Conservation (phyloP, 2,888 invertebrate genomes). For the Trileptium ribeirensis region DNA sequence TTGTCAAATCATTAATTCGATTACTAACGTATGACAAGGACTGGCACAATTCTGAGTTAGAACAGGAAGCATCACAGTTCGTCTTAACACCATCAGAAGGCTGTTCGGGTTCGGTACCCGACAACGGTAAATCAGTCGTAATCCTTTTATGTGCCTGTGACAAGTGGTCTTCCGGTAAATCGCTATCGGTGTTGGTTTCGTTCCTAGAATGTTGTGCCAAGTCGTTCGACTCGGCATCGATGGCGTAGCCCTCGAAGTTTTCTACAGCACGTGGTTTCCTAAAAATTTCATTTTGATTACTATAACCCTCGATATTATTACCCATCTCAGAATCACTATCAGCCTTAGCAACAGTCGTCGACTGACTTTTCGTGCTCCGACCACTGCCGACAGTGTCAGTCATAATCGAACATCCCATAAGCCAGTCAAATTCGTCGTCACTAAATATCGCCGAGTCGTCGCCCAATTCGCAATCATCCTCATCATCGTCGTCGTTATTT, state of each 20-base stretch:
- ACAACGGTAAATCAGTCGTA: not conserved
- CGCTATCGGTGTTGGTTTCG: no score
- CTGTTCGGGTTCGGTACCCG: not conserved
- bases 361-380: no score
- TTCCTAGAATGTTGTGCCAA: not conserved
- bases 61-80: no score
- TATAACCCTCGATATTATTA: no score
- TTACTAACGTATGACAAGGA: not conserved
- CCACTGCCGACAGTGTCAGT: not conserved
- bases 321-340: no score
- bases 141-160: not conserved
- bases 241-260: no score
- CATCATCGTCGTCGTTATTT: no score
- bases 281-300: no score
- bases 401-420: not conserved
- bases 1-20: not conserved
- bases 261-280: no score
- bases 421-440: not conserved
- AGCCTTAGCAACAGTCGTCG: no score
- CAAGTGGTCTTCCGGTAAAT: not conserved
- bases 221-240: not conserved
- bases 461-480: no score
- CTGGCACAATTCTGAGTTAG: not conserved
- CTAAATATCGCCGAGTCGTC: not conserved
- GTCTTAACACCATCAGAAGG: not conserved